phyloP scores from a whole-genome alignment of 2,888 invertebrate species.

The Oscheius sp. region DNA sequence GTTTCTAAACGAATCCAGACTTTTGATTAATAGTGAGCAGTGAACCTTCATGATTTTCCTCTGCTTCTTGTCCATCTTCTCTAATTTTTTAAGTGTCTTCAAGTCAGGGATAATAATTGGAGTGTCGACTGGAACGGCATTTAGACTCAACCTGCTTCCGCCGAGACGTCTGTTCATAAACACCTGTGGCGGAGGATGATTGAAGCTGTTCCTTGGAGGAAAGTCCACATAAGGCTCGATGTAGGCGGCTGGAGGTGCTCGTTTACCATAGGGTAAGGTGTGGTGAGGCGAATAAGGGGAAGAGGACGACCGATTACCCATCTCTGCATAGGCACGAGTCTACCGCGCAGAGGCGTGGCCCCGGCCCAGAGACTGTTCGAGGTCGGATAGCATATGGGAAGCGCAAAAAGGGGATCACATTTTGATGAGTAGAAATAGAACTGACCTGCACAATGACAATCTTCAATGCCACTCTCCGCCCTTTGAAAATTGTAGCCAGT shows the following conservation, averaged over 20 bases:
- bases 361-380: not conserved
- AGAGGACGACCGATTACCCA: slow-evolving; percentile 37
- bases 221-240: slow-evolving; percentile 29
- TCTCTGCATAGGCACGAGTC: not conserved
- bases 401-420: slow-evolving; percentile 7
- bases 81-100: slow-evolving; percentile 58
- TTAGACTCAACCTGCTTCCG: slow-evolving; percentile 49
- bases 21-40: not conserved
- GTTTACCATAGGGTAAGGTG: slow-evolving; percentile 22
- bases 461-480: not conserved
- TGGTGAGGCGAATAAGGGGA: slow-evolving; percentile 17
- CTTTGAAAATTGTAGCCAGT: not conserved
- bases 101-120: slow-evolving; percentile 43
- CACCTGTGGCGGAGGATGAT: slow-evolving; percentile 3
- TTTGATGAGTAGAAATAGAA: not conserved
- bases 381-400: slow-evolving; percentile 29
- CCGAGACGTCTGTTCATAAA: slow-evolving; percentile 28
- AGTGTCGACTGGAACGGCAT: slow-evolving; percentile 48
- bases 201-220: not conserved
- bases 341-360: not conserved
- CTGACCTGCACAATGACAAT: too few species aligned
- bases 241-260: slow-evolving; percentile 19
- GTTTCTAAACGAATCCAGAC: slow-evolving; percentile 5
- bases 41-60: slow-evolving; percentile 51
- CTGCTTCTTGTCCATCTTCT: slow-evolving; percentile 60